phyloP scores from a whole-genome alignment of 2,113 vertebrate species.

The Trochalopteron elliotii region DNA sequence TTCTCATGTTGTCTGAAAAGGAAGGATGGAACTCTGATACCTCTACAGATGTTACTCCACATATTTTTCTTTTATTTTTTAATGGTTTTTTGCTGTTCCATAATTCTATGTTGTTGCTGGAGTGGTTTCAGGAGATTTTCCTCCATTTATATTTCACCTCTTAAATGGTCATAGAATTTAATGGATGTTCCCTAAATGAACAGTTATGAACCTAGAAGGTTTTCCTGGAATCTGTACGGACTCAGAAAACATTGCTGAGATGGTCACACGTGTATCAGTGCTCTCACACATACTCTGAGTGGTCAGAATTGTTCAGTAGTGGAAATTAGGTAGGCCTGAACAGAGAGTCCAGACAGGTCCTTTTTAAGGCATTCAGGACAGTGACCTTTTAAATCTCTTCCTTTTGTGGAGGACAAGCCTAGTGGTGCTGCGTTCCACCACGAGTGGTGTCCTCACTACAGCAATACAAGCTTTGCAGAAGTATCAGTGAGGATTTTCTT shows the following conservation, averaged over 20 bases:
- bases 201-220: not conserved
- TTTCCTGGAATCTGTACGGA: not conserved
- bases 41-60: not conserved
- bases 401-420: not conserved
- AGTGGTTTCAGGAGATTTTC: not conserved
- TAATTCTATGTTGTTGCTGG: not conserved
- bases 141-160: not conserved
- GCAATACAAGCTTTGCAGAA: not conserved
- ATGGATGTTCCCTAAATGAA: not conserved
- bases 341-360: not conserved
- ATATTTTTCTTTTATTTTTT: not conserved
- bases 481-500: not conserved
- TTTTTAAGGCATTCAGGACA: not conserved
- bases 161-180: not conserved
- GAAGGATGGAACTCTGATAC: not conserved
- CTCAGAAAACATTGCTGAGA: not conserved
- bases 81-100: not conserved
- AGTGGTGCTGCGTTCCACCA: not conserved
- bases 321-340: not conserved
- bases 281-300: not conserved
- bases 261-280: not conserved
- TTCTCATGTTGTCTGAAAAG: not conserved
- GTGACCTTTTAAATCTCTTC: not conserved
- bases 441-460: rapidly evolving
- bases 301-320: not conserved